A percentile compares a stretch with the other conserved stretches of the same genome.
phyloP scores from a whole-genome alignment of 2,113 vertebrate species.

The Montifringilla adamsi region DNA sequence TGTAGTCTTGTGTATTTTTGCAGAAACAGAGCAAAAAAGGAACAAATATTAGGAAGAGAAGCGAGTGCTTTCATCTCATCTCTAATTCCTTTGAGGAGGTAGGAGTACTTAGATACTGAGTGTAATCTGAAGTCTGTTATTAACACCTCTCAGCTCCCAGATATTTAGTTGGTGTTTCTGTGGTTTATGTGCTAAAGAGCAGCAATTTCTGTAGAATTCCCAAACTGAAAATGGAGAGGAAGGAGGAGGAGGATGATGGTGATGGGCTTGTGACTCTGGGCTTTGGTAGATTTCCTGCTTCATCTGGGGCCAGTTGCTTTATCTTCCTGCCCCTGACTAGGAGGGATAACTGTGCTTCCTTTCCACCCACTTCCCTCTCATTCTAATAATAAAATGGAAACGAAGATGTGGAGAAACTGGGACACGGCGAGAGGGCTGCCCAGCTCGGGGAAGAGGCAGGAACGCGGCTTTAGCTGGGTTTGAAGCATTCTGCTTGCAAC shows the following conservation, averaged over 20 bases:
- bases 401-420: background rate
- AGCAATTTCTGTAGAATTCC: background rate
- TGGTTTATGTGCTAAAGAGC: background rate
- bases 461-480: background rate
- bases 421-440: background rate
- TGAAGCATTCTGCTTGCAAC: background rate
- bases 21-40: background rate
- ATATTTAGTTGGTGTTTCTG: background rate
- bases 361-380: background rate
- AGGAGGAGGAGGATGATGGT: background rate
- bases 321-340: background rate
- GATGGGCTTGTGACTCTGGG: background rate
- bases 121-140: background rate
- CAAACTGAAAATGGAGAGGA: background rate
- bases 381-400: background rate
- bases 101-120: background rate
- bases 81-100: background rate
- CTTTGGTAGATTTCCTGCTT: background rate
- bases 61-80: background rate
- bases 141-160: background rate
- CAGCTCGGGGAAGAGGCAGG: background rate
- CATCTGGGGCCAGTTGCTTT: background rate
- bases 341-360: background rate
- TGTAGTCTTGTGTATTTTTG: background rate
- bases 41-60: background rate